These are phyloP conservation scores for Natator depressus DNA, from an alignment of 2,113 vertebrate species.

Conservation along the genomic window DNA sequence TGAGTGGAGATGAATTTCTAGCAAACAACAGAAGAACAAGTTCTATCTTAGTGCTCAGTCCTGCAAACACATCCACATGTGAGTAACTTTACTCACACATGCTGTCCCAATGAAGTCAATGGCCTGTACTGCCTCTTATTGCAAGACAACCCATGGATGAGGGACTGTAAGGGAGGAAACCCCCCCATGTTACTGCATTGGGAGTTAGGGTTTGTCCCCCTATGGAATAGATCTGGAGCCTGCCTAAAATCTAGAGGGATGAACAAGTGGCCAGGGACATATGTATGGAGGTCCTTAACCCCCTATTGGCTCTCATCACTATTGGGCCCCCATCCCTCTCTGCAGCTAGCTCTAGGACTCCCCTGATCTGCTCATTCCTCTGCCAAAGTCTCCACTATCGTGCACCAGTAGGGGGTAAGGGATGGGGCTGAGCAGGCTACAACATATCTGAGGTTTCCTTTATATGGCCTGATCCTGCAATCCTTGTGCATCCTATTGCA, in stretches of 20 bases:
- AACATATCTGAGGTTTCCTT: background rate
- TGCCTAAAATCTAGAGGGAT: background rate
- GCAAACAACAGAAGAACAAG: background rate
- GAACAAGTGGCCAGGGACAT: background rate
- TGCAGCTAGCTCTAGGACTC: background rate
- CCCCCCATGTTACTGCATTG: background rate
- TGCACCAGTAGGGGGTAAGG: no score
- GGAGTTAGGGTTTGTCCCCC: background rate
- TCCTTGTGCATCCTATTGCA: background rate
- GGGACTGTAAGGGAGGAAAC: no score
- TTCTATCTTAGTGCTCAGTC: rapidly evolving
- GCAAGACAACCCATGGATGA: background rate
- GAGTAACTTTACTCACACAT: rapidly evolving
- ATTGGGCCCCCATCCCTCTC: background rate
- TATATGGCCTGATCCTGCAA: background rate
- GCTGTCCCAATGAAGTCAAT: background rate
- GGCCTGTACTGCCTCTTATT: background rate
- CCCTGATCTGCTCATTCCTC: background rate
- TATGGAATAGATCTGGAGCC: background rate
- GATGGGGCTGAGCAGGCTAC: background rate
- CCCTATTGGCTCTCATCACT: background rate
- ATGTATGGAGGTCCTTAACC: background rate
- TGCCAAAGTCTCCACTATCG: background rate
- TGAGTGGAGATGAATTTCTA: background rate
- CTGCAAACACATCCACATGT: background rate